A percentile compares a stretch with the other conserved stretches of the same genome.
phyloP scores from a whole-genome alignment of 2,113 vertebrate genomes.

The Oxyruncus cristatus region DNA sequence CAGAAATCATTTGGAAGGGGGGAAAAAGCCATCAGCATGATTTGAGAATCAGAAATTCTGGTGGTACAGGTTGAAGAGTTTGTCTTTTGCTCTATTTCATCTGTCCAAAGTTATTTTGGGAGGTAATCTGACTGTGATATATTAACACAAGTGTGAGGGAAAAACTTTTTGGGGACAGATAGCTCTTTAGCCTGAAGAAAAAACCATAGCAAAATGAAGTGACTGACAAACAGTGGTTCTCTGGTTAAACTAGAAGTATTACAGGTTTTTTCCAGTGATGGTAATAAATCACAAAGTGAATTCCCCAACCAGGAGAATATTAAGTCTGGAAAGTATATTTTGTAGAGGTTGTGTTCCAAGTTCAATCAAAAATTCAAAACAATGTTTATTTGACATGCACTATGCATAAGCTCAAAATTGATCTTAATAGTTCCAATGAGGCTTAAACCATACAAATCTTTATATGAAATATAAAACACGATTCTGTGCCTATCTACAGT shows the following conservation, averaged over 20 bases:
- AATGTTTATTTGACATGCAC: background rate
- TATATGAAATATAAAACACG: background rate
- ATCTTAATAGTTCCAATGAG: background rate
- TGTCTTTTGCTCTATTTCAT: background rate
- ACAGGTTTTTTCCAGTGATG: background rate
- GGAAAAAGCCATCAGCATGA: background rate
- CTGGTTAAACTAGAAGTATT: background rate
- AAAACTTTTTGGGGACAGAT: background rate
- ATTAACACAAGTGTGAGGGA: background rate
- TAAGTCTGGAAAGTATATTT: background rate
- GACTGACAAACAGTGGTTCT: background rate
- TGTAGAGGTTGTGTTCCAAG: background rate
- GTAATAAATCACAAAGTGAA: background rate
- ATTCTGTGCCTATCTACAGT: background rate
- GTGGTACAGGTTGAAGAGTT: background rate
- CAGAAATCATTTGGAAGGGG: background rate
- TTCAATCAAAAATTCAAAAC: background rate
- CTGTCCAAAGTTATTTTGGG: background rate
- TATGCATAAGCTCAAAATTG: background rate
- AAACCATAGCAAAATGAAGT: background rate
- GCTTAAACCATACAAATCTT: background rate
- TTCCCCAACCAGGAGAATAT: background rate
- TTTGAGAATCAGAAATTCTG: background rate
- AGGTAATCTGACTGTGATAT: background rate
- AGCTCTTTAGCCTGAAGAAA: background rate